Base-by-base conservation (phyloP, 2,113 vertebrate species). In the Mungos mungo region DNA sequence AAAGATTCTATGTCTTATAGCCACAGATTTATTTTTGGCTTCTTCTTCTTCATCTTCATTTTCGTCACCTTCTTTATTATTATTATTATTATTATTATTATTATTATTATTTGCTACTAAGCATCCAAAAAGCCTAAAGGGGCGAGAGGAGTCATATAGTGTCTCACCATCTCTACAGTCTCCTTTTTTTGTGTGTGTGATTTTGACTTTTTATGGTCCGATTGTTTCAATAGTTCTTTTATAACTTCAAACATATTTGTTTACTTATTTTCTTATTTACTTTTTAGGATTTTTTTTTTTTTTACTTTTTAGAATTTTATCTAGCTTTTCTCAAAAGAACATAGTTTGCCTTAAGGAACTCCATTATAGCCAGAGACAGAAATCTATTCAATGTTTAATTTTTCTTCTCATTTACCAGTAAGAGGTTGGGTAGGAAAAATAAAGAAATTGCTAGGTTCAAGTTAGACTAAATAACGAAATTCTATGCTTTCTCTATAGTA, bases 391-490 rank as follows among this genome's bases (percentile, higher is more conserved):
- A 54, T 45, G 19, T 35, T 77, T 77, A 11, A 52, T 23, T 35
- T 50, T 85, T 71, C 90, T 38, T 68, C 27, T 92, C 29, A 19
- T 79, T 96, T 96, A 84, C 15, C 5, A 69, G 4, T 31, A 88
- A 52, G 47, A 74, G 3, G 11, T 72, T 71, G 35, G 8, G 1
- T 82, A 27, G 31, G 18, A 41, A n/a, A 84, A 72, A 72, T 38
- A 90, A 21, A 14, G 7, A 82, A 60, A 60, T 69, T 66, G 6
- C 1, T 83, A 52, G 65, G 25, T 83, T 84, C 29, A 82, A n/a
- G 21, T 93, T 76, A 88, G n/a, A 94, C 38, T 77, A 77, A 72
- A 60, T 82, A 33, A 95, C 94, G n/a, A 60, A 63, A 87, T 41
- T 52, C 3, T 2, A 16, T 66, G 5, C 68, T 96, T 90, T 25